A percentile compares a stretch with the other conserved stretches of the same genome.
Evolutionary conservation across 2,797 vertebrate genomes (phyloP).

Genomic region (Cheirogaleus major): DNA sequence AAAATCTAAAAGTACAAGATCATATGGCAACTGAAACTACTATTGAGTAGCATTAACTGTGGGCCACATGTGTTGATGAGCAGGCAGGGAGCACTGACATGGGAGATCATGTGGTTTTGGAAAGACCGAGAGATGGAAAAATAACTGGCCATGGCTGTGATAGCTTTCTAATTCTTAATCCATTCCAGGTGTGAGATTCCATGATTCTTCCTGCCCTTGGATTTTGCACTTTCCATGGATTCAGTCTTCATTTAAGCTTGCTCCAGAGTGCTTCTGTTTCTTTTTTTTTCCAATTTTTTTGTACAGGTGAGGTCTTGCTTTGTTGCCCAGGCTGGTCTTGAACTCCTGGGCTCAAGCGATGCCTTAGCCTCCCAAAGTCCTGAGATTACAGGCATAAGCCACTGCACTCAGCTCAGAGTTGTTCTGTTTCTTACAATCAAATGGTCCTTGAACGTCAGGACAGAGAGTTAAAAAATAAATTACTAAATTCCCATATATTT

Average conservation of each 20-base stretch:
- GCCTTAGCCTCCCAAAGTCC: not conserved
- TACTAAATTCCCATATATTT: not conserved
- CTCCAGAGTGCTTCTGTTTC: not conserved
- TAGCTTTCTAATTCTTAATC: not conserved
- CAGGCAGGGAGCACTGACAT: not conserved
- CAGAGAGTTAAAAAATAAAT: conserved; percentile 26
- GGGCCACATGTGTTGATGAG: not conserved
- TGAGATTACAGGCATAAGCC: not conserved
- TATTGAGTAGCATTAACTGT: not conserved
- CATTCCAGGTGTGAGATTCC: not conserved
- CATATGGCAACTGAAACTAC: not conserved
- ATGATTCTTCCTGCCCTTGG: not conserved
- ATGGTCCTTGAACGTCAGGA: not conserved
- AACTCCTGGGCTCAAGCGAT: not conserved
- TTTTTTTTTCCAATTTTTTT: too few species aligned
- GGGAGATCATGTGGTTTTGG: not conserved
- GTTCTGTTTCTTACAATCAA: not conserved
- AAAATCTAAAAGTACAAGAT: not conserved
- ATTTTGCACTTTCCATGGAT: not conserved
- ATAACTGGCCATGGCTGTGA: not conserved
- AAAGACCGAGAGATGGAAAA: not conserved
- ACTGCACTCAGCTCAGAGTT: not conserved
- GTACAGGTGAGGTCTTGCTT: not conserved
- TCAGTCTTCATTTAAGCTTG: not conserved
- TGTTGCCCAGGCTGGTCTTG: not conserved